Evolutionary conservation across 2,797 vertebrate genomes (phyloP).

Genomic region (Neosilurus hyrtlii): DNA sequence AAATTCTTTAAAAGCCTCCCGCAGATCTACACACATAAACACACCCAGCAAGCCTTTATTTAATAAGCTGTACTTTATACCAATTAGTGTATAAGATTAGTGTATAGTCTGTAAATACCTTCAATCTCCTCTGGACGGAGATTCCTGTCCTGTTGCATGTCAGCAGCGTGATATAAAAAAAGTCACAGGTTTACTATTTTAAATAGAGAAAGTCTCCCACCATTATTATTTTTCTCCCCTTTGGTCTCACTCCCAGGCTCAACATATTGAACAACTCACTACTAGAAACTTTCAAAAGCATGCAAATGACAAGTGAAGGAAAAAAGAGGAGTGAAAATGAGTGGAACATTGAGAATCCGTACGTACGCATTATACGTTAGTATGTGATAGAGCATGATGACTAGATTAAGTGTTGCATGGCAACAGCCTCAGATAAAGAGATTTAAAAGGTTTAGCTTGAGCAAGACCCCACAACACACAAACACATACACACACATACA

Average conservation of each 20-base stretch:
- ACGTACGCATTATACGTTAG: neutral
- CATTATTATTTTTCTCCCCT: neutral
- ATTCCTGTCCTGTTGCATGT: slow-evolving; percentile 71
- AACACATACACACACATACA: slow-evolving; percentile 35
- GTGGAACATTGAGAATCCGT: slow-evolving; percentile 9
- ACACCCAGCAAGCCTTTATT: neutral
- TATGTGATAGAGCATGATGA: slow-evolving; percentile 26
- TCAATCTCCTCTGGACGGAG: slow-evolving; percentile 77
- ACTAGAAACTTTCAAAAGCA: neutral
- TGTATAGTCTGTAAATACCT: slow-evolving; percentile 60
- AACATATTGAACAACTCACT: neutral
- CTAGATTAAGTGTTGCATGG: slow-evolving; percentile 57
- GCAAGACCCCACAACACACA: slow-evolving; percentile 46
- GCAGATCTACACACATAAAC: slow-evolving; percentile 77
- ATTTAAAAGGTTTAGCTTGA: slow-evolving; percentile 58
- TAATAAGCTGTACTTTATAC: neutral
- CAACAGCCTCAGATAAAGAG: slow-evolving; percentile 62
- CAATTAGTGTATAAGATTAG: neutral
- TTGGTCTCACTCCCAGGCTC: neutral
- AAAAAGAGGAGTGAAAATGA: slow-evolving; percentile 2
- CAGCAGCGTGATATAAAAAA: slow-evolving; percentile 39
- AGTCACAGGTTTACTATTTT: neutral
- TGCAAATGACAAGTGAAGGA: neutral
- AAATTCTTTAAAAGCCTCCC: slow-evolving; percentile 90
- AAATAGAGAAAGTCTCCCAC: neutral